These are phyloP conservation scores for Dipodomys ordii DNA, from an alignment of 2,113 vertebrate genomes.

Conservation along the genomic window DNA sequence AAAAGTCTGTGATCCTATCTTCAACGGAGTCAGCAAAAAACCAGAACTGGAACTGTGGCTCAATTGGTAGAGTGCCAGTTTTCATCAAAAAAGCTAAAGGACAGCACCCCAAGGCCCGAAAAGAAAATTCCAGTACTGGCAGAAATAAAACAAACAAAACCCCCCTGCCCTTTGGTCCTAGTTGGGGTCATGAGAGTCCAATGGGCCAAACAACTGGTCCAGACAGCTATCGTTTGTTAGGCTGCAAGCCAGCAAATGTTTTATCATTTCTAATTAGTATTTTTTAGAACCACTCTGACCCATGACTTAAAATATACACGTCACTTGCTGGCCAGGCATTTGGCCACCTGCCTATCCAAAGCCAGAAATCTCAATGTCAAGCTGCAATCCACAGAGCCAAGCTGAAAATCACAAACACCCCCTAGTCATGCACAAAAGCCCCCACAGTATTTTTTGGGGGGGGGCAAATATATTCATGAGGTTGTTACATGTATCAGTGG, in stretches of 20 bases:
- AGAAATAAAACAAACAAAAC: too few relatives aligned
- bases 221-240: background rate
- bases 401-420: background rate
- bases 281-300: background rate
- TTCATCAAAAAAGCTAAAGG: too few relatives aligned
- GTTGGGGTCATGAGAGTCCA: background rate
- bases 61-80: too few relatives aligned
- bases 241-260: background rate
- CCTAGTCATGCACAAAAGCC: rapidly evolving
- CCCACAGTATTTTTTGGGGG: background rate
- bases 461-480: background rate
- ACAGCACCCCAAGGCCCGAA: too few relatives aligned
- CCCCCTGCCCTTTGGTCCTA: background rate
- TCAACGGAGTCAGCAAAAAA: too few relatives aligned
- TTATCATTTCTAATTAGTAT: background rate
- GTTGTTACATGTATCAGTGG: background rate
- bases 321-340: background rate
- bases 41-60: too few relatives aligned
- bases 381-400: background rate
- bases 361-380: background rate
- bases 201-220: background rate
- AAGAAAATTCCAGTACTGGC: too few relatives aligned
- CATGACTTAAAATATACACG: background rate
- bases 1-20: too few relatives aligned
- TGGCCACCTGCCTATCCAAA: background rate